These are phyloP conservation scores for Pipa parva DNA, from an alignment of 2,113 vertebrate species.

Conservation along the genomic window DNA sequence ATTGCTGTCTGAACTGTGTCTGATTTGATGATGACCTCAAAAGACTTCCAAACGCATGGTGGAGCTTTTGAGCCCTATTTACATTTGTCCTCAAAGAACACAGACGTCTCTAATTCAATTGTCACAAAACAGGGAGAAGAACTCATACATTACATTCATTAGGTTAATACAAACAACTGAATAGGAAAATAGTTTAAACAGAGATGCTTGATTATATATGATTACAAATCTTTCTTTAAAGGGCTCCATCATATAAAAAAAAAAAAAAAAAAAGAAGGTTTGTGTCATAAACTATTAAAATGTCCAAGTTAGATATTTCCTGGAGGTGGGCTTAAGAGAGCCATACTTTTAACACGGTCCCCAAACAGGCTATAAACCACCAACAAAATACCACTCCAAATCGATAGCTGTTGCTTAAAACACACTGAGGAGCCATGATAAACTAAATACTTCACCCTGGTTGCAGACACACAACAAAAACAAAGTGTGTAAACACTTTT, in stretches of 20 bases:
- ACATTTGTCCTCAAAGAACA: slow-evolving; percentile 33
- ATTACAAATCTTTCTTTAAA: not conserved
- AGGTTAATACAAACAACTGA: not conserved
- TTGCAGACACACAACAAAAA: too few relatives aligned
- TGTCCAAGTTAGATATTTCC: too few relatives aligned
- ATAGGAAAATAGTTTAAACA: not conserved
- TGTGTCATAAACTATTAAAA: too few relatives aligned
- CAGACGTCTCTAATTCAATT: slow-evolving; percentile 32
- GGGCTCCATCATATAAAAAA: not conserved
- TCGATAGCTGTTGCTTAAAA: too few relatives aligned
- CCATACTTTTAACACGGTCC: too few relatives aligned
- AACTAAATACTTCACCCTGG: too few relatives aligned
- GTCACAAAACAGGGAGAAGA: slow-evolving; percentile 23
- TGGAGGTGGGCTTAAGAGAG: too few relatives aligned
- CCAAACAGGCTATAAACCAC: too few relatives aligned
- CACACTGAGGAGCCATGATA: too few relatives aligned
- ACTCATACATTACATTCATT: slow-evolving; percentile 40
- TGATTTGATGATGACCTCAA: slow-evolving; percentile 31
- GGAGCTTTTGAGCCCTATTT: slow-evolving; percentile 17
- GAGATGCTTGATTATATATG: not conserved
- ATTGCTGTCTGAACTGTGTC: slow-evolving; percentile 37
- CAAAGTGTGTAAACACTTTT: too few relatives aligned
- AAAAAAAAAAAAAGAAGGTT: too few relatives aligned
- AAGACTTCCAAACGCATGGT: slow-evolving; percentile 32
- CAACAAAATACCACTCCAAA: too few relatives aligned